Percentiles rank a stretch among this genome's conserved stretches.
Conservation (phyloP, 1,140 invertebrate genomes). For the Drosophila oshimai region DNA sequence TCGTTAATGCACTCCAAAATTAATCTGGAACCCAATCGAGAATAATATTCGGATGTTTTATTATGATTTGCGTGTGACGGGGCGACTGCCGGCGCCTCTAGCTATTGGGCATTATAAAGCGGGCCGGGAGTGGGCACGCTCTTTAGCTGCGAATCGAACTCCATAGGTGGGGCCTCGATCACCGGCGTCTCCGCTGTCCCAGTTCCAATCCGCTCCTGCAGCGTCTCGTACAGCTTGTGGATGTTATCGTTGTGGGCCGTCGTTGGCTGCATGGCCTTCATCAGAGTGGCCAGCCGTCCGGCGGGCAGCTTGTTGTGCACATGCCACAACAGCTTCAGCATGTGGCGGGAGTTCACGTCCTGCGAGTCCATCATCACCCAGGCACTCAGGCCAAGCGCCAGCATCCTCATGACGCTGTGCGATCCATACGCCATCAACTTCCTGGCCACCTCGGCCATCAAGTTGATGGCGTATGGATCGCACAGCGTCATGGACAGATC, state of each 20-base stretch:
- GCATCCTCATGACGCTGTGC: slow-evolving; percentile 95
- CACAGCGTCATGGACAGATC: slow-evolving; percentile 98
- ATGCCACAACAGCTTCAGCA: slow-evolving; percentile 96
- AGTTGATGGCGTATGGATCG: slow-evolving; percentile 98
- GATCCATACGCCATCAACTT: no score
- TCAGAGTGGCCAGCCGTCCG: slow-evolving; percentile 89
- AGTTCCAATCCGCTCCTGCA: slow-evolving; percentile 90
- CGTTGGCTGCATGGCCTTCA: slow-evolving; percentile 94
- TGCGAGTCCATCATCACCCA: slow-evolving; percentile 99
- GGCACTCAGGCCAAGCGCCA: slow-evolving; percentile 95
- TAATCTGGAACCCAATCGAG: background rate
- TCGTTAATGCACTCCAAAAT: no score
- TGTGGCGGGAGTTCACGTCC: slow-evolving; percentile 93
- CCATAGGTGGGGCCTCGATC: slow-evolving; percentile 81
- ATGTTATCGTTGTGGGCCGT: slow-evolving; percentile 93
- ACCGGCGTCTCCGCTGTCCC: slow-evolving; percentile 86
- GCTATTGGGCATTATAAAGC: slow-evolving; percentile 83
- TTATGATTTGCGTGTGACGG: slow-evolving; percentile 1
- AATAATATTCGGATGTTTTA: background rate
- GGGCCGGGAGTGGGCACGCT: slow-evolving; percentile 93
- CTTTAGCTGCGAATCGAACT: slow-evolving; percentile 90
- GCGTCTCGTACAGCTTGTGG: slow-evolving; percentile 89
- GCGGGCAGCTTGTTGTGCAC: slow-evolving; percentile 93
- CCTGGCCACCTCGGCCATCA: slow-evolving; percentile 94
- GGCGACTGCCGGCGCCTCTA: slow-evolving; percentile 34